phyloP scores from a whole-genome alignment of 1,140 invertebrate genomes.

The Galendromus occidentalis region DNA sequence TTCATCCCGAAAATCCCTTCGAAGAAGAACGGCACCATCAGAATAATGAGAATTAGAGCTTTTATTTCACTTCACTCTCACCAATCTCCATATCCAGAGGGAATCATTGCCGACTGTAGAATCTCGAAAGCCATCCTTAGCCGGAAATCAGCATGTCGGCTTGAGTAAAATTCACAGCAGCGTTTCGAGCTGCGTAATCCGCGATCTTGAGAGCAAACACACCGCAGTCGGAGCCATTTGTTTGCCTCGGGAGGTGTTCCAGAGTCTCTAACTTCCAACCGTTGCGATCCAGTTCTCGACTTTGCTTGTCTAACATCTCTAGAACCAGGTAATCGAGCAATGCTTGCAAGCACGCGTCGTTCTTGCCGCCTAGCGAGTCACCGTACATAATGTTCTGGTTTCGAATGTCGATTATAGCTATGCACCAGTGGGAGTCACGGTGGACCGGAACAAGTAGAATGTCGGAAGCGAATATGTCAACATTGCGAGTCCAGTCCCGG shows the following conservation, averaged over 20 bases:
- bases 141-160: constrained; percentile 71
- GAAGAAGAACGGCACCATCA: too few species aligned
- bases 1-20: too few species aligned
- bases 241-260: constrained; percentile 73
- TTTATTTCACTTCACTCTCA: too few species aligned
- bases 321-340: constrained; percentile 53
- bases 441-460: constrained; percentile 75
- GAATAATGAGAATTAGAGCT: too few species aligned
- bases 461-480: constrained; percentile 67
- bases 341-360: constrained; percentile 46
- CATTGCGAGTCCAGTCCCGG: constrained; percentile 67
- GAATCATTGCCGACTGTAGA: too few species aligned
- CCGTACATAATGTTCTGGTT: constrained; percentile 59
- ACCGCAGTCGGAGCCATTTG: constrained; percentile 91
- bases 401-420: constrained; percentile 74
- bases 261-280: constrained; percentile 45
- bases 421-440: constrained; percentile 85
- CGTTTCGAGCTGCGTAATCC: constrained; percentile 62
- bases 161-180: constrained; percentile 48
- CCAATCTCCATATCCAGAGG: too few species aligned
- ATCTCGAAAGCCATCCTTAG: constrained; percentile 84
- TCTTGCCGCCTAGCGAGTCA: constrained; percentile 72
- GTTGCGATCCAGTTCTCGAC: constrained; percentile 41
- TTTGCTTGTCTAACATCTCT: constrained; percentile 77
- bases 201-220: constrained; percentile 92